Evolutionary conservation across 2,797 vertebrate genomes (phyloP).

Genomic region (Pangasius djambal): DNA sequence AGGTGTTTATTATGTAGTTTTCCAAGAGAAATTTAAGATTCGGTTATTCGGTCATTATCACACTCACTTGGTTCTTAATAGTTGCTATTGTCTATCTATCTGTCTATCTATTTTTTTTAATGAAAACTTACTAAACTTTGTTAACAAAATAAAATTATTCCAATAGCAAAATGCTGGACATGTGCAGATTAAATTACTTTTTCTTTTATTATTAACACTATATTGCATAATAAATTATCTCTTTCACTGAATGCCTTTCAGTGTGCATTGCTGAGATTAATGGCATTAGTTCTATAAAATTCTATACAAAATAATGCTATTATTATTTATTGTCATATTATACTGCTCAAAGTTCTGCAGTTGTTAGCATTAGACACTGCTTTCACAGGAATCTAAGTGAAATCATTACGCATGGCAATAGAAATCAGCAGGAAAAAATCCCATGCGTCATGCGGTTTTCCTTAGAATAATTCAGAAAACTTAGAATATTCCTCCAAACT

Average conservation of each 20-base stretch:
- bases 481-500: background rate
- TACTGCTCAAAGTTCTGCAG: background rate
- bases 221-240: background rate
- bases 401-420: background rate
- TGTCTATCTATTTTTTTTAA: background rate
- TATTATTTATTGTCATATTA: background rate
- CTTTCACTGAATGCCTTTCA: background rate
- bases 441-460: background rate
- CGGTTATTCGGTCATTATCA: background rate
- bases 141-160: too few species aligned
- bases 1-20: background rate
- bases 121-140: too few species aligned
- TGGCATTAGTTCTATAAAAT: background rate
- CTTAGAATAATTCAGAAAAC: background rate
- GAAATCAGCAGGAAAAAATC: background rate
- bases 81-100: background rate
- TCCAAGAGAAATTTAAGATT: background rate
- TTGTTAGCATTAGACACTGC: background rate
- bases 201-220: background rate
- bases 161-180: too few species aligned
- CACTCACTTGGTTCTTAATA: background rate
- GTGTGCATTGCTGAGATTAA: background rate
- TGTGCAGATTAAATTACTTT: too few species aligned
- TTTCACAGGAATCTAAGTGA: background rate
- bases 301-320: background rate